Conservation (phyloP, 2,113 vertebrate species). For the Rhinogobius similis region DNA sequence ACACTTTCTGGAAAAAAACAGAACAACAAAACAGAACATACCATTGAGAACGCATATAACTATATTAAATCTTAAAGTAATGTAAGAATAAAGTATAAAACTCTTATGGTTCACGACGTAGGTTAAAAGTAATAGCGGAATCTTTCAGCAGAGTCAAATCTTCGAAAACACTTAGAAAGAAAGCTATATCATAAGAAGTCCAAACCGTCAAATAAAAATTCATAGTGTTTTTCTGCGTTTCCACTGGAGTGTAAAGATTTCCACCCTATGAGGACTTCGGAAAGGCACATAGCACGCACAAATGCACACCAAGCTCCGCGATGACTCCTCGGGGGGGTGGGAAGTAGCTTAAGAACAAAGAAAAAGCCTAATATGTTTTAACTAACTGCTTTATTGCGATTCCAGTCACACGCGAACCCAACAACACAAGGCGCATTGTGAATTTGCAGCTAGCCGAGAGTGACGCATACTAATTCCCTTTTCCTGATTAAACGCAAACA, state of each 20-base stretch:
- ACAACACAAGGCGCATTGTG: conserved; percentile 32
- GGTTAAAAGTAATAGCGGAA: neutral
- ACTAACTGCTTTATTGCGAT: conserved; percentile 20
- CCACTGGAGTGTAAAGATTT: neutral
- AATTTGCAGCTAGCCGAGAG: conserved; percentile 46
- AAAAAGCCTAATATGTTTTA: conserved; percentile 16
- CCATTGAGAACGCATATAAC: too few species aligned
- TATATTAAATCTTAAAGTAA: neutral
- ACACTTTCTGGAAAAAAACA: too few species aligned
- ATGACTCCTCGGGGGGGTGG: conserved; percentile 15
- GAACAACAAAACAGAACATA: too few species aligned
- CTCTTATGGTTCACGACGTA: neutral
- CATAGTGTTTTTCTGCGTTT: neutral
- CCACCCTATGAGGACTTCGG: neutral
- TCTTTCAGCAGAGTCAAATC: neutral
- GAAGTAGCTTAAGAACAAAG: conserved; percentile 9
- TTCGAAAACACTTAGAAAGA: neutral
- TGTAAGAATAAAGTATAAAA: neutral
- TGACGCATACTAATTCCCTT: conserved; percentile 55
- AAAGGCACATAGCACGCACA: neutral
- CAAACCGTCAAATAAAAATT: neutral
- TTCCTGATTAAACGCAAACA: conserved; percentile 68
- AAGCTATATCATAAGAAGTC: neutral
- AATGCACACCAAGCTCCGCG: conserved; percentile 9
- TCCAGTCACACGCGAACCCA: conserved; percentile 25